Conservation (phyloP, 2,113 vertebrate genomes). For the Engystomops pustulosus region DNA sequence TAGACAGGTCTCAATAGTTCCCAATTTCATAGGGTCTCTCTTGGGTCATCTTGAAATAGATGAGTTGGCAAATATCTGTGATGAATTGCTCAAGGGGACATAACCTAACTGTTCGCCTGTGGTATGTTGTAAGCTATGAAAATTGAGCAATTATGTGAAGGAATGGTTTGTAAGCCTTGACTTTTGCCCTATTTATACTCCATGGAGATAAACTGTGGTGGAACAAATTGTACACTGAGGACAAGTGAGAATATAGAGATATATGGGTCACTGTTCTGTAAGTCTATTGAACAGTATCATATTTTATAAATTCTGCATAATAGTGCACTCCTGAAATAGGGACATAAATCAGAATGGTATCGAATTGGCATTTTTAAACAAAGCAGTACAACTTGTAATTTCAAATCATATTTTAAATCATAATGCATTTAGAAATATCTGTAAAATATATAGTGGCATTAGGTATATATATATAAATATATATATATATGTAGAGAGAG, state of each 20-base stretch:
- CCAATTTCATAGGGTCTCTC: slow-evolving; percentile 65
- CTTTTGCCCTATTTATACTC: slow-evolving; percentile 55
- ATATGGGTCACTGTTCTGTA: background rate
- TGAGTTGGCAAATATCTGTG: slow-evolving; percentile 64
- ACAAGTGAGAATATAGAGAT: slow-evolving; percentile 1
- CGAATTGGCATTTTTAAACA: background rate
- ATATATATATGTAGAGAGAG: no score
- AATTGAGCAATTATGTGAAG: slow-evolving; percentile 68
- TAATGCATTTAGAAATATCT: no score
- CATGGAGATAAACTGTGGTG: background rate
- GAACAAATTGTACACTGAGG: slow-evolving; percentile 9
- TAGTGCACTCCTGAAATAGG: background rate
- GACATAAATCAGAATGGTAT: background rate
- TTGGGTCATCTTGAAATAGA: slow-evolving; percentile 66
- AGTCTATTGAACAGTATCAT: background rate
- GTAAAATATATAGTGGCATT: no score
- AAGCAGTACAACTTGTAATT: background rate
- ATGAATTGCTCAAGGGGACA: slow-evolving; percentile 60
- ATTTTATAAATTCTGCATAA: slow-evolving; percentile 4
- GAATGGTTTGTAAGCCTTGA: slow-evolving; percentile 65
- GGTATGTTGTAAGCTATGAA: slow-evolving; percentile 66
- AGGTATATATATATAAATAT: no score
- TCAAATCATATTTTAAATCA: background rate
- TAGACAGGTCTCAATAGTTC: slow-evolving; percentile 60
- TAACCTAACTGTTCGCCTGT: slow-evolving; percentile 62